Evolutionary conservation across 2,113 vertebrate genomes (phyloP).

Genomic region (Saccopteryx bilineata): DNA sequence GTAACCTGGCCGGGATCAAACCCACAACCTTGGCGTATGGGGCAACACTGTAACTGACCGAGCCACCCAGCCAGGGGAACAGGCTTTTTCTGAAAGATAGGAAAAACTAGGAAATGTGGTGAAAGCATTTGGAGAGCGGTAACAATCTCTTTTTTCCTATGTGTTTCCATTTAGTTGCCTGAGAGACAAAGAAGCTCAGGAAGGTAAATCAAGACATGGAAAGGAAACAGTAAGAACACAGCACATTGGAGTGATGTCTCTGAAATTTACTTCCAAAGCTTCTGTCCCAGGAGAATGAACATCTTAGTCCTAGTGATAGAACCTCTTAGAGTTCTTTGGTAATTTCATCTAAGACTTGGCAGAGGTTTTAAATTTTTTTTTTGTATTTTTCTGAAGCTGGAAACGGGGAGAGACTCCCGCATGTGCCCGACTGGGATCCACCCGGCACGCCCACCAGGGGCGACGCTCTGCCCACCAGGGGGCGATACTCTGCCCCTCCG

Average conservation of each 20-base stretch:
- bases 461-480: no score
- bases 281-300: neutral
- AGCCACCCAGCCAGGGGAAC: no score
- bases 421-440: no score
- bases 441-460: no score
- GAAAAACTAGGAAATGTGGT: neutral
- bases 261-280: neutral
- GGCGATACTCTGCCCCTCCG: no score
- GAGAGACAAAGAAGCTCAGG: neutral
- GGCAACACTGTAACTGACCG: no score
- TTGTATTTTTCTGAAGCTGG: no score
- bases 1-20: no score
- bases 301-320: no score
- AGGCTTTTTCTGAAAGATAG: neutral
- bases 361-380: no score
- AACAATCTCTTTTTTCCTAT: neutral
- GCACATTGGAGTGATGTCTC: rapidly evolving
- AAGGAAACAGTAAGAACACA: constrained; percentile 48
- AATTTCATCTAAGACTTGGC: neutral
- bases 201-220: neutral
- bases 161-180: constrained; percentile 58
- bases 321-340: neutral
- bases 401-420: no score
- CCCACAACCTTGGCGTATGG: no score
- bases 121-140: neutral